These are phyloP conservation scores for Chelon labrosus DNA, from an alignment of 2,797 vertebrate genomes.

Conservation along the genomic window DNA sequence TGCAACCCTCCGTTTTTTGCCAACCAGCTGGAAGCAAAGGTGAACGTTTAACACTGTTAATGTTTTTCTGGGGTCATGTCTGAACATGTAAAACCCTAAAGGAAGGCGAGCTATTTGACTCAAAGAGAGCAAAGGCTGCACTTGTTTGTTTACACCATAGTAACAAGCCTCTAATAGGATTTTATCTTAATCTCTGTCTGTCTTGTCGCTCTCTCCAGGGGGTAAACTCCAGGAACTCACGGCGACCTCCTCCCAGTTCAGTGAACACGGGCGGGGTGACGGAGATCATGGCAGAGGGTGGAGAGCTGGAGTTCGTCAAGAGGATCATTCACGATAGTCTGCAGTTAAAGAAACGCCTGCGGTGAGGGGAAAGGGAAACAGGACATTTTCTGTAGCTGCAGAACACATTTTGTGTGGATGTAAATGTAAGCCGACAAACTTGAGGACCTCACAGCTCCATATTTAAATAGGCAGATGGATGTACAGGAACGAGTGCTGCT, in stretches of 20 bases:
- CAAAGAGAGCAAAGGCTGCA: conserved; percentile 8
- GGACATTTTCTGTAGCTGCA: background rate
- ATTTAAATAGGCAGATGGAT: conserved; percentile 23
- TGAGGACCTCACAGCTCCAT: conserved; percentile 4
- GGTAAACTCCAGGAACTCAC: conserved; percentile 96
- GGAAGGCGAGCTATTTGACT: background rate
- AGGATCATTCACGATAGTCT: conserved; percentile 99
- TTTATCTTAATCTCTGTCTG: conserved; percentile 66
- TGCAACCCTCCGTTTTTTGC: conserved; percentile 99
- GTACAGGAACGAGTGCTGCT: conserved; percentile 15
- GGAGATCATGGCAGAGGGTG: conserved; percentile 99
- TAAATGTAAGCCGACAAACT: background rate
- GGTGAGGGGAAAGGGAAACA: conserved; percentile 56
- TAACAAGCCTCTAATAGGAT: conserved; percentile 70
- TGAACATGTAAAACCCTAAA: conserved; percentile 4
- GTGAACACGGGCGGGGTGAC: conserved; percentile 98
- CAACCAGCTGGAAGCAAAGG: conserved; percentile 97
- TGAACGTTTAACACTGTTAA: conserved; percentile 58
- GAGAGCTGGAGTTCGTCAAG: conserved; percentile 98
- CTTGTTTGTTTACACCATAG: conserved; percentile 52
- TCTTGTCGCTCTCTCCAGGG: conserved; percentile 84
- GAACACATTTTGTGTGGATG: background rate
- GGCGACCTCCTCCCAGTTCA: conserved; percentile 95
- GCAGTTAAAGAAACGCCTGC: conserved; percentile 94
- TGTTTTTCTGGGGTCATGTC: background rate